These are phyloP conservation scores for Puffinus mauretanicus DNA, from an alignment of 2,113 vertebrate genomes.

Conservation along the genomic window DNA sequence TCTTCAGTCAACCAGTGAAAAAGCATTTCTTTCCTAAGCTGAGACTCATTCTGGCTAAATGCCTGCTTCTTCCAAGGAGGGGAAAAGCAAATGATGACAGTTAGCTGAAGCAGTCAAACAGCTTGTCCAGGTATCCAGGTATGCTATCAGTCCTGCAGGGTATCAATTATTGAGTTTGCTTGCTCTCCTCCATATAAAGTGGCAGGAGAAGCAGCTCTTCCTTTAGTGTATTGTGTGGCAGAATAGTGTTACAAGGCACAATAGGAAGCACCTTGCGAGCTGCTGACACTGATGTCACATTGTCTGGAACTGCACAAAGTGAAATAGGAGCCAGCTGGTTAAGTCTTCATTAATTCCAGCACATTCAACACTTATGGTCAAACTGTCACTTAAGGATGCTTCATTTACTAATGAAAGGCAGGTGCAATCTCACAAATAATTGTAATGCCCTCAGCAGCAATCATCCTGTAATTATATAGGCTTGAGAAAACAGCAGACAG, in stretches of 20 bases:
- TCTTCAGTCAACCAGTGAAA: not conserved
- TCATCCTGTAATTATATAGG: not conserved
- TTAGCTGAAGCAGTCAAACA: not conserved
- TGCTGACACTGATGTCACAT: not conserved
- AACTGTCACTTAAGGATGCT: not conserved
- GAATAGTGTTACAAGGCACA: conserved; percentile 46
- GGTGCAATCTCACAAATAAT: not conserved
- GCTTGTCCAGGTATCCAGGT: conserved; percentile 70
- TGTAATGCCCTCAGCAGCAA: not conserved
- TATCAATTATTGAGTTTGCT: conserved; percentile 76
- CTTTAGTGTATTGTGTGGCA: not conserved
- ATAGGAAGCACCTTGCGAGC: not conserved
- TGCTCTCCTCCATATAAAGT: not conserved
- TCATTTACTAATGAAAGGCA: not conserved
- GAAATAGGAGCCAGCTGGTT: conserved; percentile 44
- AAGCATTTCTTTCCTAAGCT: not conserved
- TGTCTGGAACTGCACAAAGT: conserved; percentile 20
- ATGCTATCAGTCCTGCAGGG: conserved; percentile 5
- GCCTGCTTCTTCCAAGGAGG: not conserved
- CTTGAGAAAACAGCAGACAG: not conserved
- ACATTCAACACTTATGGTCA: not conserved
- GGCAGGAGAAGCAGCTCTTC: conserved; percentile 23
- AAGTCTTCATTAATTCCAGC: not conserved
- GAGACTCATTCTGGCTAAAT: not conserved
- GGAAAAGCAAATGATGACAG: not conserved